Percentiles rank a stretch among this genome's conserved stretches.
Conservation (phyloP, 2,797 vertebrate species). For the Rhodeus uyekii region DNA sequence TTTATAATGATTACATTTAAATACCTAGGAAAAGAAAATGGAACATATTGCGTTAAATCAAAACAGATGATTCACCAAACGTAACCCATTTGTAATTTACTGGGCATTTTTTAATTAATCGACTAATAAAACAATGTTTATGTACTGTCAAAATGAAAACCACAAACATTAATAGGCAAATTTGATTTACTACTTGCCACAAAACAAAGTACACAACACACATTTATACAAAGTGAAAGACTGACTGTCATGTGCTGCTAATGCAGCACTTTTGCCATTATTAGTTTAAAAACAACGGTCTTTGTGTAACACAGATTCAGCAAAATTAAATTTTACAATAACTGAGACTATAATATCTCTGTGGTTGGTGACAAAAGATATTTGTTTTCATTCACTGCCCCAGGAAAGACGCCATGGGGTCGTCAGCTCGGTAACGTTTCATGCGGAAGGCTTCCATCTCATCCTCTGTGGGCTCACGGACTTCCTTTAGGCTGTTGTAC, state of each 20-base stretch:
- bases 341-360: not conserved
- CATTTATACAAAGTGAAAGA: not conserved
- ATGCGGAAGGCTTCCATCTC: slow-evolving; percentile 98
- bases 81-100: not conserved
- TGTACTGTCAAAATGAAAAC: not conserved
- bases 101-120: not conserved
- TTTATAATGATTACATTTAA: not conserved
- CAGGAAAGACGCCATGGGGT: slow-evolving; percentile 96
- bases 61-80: not conserved
- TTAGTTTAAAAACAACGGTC: not conserved
- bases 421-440: slow-evolving; percentile 89
- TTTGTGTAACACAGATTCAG: not conserved
- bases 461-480: slow-evolving; percentile 94
- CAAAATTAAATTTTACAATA: not conserved
- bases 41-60: slow-evolving; percentile 4
- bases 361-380: not conserved
- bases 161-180: not conserved
- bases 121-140: not conserved
- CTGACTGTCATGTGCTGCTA: not conserved
- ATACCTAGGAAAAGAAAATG: not conserved
- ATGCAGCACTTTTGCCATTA: not conserved
- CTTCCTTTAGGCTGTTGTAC: slow-evolving; percentile 86
- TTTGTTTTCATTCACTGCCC: slow-evolving; percentile 73
- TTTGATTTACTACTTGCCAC: not conserved
- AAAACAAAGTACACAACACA: not conserved